A percentile compares a stretch with the other conserved stretches of the same genome.
Conservation (phyloP, 2,113 vertebrate species). For the Speoplatyrhinus poulsoni region DNA sequence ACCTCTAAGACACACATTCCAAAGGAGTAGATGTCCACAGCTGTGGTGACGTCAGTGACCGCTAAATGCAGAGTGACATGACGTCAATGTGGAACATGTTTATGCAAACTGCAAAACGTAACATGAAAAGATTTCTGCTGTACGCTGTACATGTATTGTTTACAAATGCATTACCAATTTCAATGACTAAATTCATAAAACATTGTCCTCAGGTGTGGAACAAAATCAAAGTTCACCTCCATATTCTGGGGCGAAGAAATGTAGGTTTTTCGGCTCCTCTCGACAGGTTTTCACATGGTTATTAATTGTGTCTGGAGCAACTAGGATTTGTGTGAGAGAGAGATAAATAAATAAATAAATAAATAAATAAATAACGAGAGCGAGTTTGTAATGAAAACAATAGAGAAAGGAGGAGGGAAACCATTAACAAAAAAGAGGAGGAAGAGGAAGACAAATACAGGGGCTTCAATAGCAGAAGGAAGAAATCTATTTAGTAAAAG, state of each 20-base stretch:
- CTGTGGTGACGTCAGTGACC: constrained; percentile 91
- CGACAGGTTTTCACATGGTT: constrained; percentile 97
- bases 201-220: too few relatives aligned
- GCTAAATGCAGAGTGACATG: constrained; percentile 48
- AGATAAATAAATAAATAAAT: not conserved
- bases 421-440: too few relatives aligned
- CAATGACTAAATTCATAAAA: too few relatives aligned
- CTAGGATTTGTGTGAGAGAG: constrained; percentile 62
- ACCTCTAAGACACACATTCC: constrained; percentile 99
- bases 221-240: constrained; percentile 78
- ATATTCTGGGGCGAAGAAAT: constrained; percentile 97
- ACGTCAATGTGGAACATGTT: not conserved
- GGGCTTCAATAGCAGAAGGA: not conserved
- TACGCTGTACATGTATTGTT: too few relatives aligned
- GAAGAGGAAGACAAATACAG: not conserved
- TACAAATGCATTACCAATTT: too few relatives aligned
- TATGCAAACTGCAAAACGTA: not conserved
- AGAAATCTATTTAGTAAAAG: not conserved
- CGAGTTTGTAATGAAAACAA: not conserved
- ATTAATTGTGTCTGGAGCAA: constrained; percentile 97
- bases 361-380: not conserved
- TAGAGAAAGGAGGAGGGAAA: too few relatives aligned
- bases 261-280: constrained; percentile 96
- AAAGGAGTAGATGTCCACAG: constrained; percentile 97
- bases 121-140: too few relatives aligned